Conservation (phyloP, 35 echinoderm and acorn worm genomes). For the Ptychodera flava region DNA sequence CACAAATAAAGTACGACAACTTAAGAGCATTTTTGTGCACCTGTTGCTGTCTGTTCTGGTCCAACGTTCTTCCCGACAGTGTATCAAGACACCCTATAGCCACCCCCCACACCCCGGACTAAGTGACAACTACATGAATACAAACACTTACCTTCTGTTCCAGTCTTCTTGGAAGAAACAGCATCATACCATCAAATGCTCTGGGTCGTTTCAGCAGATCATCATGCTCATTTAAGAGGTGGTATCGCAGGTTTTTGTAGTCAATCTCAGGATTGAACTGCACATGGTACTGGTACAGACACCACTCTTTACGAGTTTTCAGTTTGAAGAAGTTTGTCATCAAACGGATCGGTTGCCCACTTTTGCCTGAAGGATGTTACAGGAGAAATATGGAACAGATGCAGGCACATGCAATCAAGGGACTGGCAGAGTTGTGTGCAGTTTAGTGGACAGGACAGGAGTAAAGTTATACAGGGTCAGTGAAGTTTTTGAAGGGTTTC, state of each 20-base stretch:
- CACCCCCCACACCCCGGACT: no score
- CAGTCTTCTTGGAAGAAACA: slow-evolving; percentile 55
- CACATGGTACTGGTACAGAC: slow-evolving; percentile 87
- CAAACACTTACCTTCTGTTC: slow-evolving; percentile 59
- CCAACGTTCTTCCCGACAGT: no score
- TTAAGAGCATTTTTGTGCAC: no score
- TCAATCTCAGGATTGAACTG: slow-evolving; percentile 62
- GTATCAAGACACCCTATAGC: no score
- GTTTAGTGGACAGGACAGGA: neutral
- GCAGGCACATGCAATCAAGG: neutral
- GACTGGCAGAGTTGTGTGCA: no score
- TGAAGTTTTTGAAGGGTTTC: neutral
- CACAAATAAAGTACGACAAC: no score
- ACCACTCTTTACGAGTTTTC: slow-evolving; percentile 41
- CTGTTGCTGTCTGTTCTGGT: no score
- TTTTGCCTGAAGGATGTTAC: slow-evolving; percentile 35
- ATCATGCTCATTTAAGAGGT: slow-evolving; percentile 36
- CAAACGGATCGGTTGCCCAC: slow-evolving; percentile 10
- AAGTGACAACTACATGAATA: no score
- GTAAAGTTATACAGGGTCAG: neutral
- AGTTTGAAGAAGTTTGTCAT: slow-evolving; percentile 67
- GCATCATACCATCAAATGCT: slow-evolving; percentile 71
- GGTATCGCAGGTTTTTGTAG: slow-evolving; percentile 40
- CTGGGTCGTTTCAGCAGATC: slow-evolving; percentile 30
- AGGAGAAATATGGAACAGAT: neutral